Percentiles rank a stretch among this genome's conserved stretches.
Conservation (phyloP, 2,113 vertebrate genomes). For the Chamaetylas fuelleborni region DNA sequence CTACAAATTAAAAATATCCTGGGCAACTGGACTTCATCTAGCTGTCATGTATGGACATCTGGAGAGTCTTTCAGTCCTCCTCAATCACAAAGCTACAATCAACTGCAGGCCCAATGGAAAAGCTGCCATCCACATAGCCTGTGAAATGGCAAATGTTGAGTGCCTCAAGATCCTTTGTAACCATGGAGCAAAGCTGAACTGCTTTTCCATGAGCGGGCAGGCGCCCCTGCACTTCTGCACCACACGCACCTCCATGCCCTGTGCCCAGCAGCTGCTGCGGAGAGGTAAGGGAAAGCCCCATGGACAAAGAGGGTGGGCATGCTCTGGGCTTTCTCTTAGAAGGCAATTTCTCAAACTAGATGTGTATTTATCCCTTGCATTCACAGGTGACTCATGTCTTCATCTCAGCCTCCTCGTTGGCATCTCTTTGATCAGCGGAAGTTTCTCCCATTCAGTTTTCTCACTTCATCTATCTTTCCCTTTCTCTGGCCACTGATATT, state of each 20-base stretch:
- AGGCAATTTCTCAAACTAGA: not conserved
- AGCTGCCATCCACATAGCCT: constrained; percentile 91
- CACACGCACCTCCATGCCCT: constrained; percentile 80
- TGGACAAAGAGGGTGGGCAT: too few species aligned
- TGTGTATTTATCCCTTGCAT: not conserved
- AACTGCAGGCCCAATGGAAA: constrained; percentile 94
- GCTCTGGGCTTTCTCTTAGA: not conserved
- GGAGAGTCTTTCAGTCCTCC: constrained; percentile 82
- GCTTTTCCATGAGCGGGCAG: constrained; percentile 87
- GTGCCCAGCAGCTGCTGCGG: constrained; percentile 86
- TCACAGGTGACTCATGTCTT: not conserved
- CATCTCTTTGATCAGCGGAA: not conserved
- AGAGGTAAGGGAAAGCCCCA: constrained; percentile 78
- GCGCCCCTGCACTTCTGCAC: constrained; percentile 88
- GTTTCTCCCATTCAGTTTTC: not conserved
- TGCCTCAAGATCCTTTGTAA: constrained; percentile 84
- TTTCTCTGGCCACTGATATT: not conserved
- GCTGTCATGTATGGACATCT: constrained; percentile 87
- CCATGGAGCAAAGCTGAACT: constrained; percentile 84
- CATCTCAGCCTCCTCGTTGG: not conserved
- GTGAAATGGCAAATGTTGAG: constrained; percentile 81
- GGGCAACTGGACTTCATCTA: constrained; percentile 91
- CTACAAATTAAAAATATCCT: constrained; percentile 91
- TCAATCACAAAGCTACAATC: constrained; percentile 85
- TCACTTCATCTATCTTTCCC: not conserved